Base-by-base conservation (phyloP, 2,113 vertebrate genomes). In the Diphyllodes magnificus region DNA sequence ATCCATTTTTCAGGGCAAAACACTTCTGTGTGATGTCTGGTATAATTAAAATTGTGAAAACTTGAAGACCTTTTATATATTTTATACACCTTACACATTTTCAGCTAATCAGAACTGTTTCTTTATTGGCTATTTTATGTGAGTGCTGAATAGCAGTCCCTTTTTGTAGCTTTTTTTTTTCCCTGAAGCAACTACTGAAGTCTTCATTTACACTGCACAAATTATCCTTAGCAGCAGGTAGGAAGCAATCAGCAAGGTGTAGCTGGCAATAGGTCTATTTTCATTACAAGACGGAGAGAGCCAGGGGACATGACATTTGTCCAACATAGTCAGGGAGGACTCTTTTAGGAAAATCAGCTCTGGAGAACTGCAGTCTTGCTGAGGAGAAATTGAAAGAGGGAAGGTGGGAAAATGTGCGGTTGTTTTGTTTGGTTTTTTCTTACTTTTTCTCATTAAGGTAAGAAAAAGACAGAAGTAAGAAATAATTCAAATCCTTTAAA, bases 181-280 rank as follows among this genome's bases (percentile, higher is more conserved):
- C 17, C 71, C 82, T 94, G 86, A 47, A 71, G 59, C 77, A 95
- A 70, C 86, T 92, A 64, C 92, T 93, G 83, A 98, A 97, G 63
- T 95, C 94, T 98, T 98, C 96, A 96, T 97, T 98, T 97, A 96
- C 80, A 84, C 95, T 86, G 92, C 90, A 96, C 95, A 97, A 97
- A 97, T 98, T 97, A 97, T 91, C 91, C 82, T 87, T 92, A 97
- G 86, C 96, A 98, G 97, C 90, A 94, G 83, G 92, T 96, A 97
- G 91, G 90, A 96, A 97, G 94, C 93, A 97, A 95, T 97, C 94
- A 97, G 71, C 68, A 93, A 97, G 83, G 79, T 95, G 76, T 93
- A 97, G 82, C 70, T 97, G 80, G 90, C 91, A 97, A 95, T 78
- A 93, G 64, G 90, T 97, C 92, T 97, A 85, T 97, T 97, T 97